Base-by-base conservation (phyloP, 1,140 invertebrate genomes). In the Drosophila kepulauana region DNA sequence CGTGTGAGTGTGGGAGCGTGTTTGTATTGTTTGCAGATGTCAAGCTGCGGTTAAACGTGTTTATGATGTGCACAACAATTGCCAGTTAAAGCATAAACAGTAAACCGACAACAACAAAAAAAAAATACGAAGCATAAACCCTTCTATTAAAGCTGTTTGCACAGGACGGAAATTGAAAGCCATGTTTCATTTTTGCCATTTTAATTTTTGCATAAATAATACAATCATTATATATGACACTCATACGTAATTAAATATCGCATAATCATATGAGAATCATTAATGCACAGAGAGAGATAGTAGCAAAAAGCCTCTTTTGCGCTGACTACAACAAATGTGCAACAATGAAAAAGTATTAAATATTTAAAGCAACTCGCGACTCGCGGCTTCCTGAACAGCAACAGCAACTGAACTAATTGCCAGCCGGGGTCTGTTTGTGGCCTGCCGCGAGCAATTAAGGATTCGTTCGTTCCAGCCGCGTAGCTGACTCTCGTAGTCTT, bases 11-110 rank as follows among this genome's bases (percentile, higher is more conserved):
- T 35, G 5, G 4, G 38, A 35, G 57, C 3, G 38, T 11, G 13
- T 8, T 46, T 38, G 20, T 67, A 68, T 45, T 66, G 62, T 57
- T 77, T 78, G 79, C 78, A 73, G 63, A 71, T 79, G 81, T 89
- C 80, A 85, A 63, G 62, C 52, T 81, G 85, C 68, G 80, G 85
- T 84, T 81, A 58, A 75, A 66, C 52, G 67, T 87, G 74, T 74
- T 79, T 79, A 59, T 75, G 78, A 88, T 78, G 67, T 28, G 33
- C 41, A 41, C 28, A 52, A 41, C 30, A 56, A 54, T 38, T 38
- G 52, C 35, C n/a, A 16, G 30, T 56, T 52, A 52, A 52, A 30
- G 51, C 51, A 52, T 33, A 13, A 38, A 41, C 52, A n/a, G 30
- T n/a, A 54, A 54, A 16, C 16, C 8, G 46, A 15, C 7, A n/a